Base-by-base conservation (phyloP, 2,113 vertebrate genomes). In the Ageneiosus marmoratus region DNA sequence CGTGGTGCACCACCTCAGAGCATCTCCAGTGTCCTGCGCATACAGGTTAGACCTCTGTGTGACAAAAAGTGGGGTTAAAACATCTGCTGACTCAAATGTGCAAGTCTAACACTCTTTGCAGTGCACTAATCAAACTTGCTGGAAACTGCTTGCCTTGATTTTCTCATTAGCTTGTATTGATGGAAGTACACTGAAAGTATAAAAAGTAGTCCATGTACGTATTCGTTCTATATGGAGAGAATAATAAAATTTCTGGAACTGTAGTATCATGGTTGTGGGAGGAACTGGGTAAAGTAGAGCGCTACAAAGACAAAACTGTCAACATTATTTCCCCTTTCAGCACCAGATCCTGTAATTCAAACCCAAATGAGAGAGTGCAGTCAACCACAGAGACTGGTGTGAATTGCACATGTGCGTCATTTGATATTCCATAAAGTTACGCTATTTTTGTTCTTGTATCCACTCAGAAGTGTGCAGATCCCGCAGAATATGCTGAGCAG, bases 21-120 rank as follows among this genome's bases (percentile, higher is more conserved):
- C 82, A 92, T 96, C 0, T 91, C 95, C 1, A 95, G 95, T 84
- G 87, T 93, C 37, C 62, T 99, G 9, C 93, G 89, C 22, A 87
- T 98, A 58, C 95, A 97, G 95, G 97, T 98, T 93, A 89, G 77
- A 22, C 55, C 37, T 65, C 87, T 86, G 41, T 24, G 22, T 70
- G 20, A 70, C 34, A 41, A 1, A 41, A 1, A 67, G 34, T 22
- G 63, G 63, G 63, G 22, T 20, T 69, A 70, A 70, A 24, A 10
- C 20, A 41, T 69, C 5, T 32, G 62, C 62, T 65, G 29, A 46
- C 67, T 46, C 41, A 8, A 72, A 72, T 15, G 3, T 50, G 8
- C 18, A 73, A 34, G 24, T 9, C n/a, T 27, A 29, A 73, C n/a
- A 32, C 13, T 20, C 46, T 74, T 18, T 16, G 9, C 2, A 51